These are phyloP conservation scores for Hirtodrosophila duncani DNA, from an alignment of 2,888 invertebrate species.

Conservation along the genomic window DNA sequence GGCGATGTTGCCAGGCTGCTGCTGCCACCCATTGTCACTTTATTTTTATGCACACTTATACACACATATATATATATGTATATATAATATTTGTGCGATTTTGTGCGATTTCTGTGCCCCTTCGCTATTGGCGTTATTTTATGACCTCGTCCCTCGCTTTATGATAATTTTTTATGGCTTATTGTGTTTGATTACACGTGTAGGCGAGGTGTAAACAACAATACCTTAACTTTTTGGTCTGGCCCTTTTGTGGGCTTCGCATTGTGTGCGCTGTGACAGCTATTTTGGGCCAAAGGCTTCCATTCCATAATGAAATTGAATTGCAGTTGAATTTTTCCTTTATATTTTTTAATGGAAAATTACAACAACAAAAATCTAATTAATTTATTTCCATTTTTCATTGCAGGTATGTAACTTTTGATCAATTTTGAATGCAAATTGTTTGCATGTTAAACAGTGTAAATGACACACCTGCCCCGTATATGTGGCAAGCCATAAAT, in stretches of 20 bases:
- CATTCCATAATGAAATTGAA: no score
- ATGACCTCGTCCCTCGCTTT: constrained; percentile 41
- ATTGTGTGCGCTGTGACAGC: constrained; percentile 23
- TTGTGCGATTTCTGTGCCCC: background rate
- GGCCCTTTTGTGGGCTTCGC: constrained; percentile 43
- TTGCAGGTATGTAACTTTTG: constrained; percentile 57
- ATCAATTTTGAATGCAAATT: no score
- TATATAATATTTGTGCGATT: constrained; percentile 21
- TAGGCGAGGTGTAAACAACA: constrained; percentile 33
- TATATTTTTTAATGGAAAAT: background rate
- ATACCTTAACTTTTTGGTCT: constrained; percentile 18
- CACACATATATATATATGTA: constrained; percentile 2
- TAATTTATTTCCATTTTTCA: background rate
- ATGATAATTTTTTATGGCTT: constrained; percentile 67
- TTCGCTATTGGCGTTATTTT: constrained; percentile 7
- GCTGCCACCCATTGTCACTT: constrained; percentile 32
- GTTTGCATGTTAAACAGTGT: no score
- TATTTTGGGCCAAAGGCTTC: constrained; percentile 31
- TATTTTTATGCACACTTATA: constrained; percentile 17
- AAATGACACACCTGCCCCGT: no score
- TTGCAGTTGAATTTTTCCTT: constrained; percentile 7
- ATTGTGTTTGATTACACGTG: constrained; percentile 71
- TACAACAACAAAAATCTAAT: background rate
- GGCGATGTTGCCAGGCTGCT: constrained; percentile 4
- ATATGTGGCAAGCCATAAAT: no score